Base-by-base conservation (phyloP, 1,140 invertebrate genomes). In the Drosophila varians region DNA sequence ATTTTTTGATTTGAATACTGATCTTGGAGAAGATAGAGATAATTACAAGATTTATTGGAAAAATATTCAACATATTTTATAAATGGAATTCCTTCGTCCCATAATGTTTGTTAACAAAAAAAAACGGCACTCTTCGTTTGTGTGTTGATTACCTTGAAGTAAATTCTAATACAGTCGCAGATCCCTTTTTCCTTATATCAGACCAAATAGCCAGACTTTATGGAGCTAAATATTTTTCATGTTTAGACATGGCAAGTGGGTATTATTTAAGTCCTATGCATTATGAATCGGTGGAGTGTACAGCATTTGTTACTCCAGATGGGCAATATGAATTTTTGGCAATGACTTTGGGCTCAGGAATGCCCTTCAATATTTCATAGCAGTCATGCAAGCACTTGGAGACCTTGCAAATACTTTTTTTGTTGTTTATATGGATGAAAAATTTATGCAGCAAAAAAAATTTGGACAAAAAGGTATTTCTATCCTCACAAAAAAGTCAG, bases 341-440 rank as follows among this genome's bases (percentile, higher is more conserved):
- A 31, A 31, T 31, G 28, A 4, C 36, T 38, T 16, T 38, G 11
- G 36, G 36, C 36, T 6, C 16, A 42, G 38, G 7, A 42, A 42
- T 16, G 47, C 47, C 7, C 47, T 9, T 34, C 47, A 26, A 19
- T 49, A 34, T 49, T 49, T 49, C 28, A 49, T 18, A 26, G 12
- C 25, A 49, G 47, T 34, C 26, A 49, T 16, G 28, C 47, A 36
- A 11, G 26, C 28, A 34, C 14, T 49, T 16, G 28, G 47, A 49
- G 14, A 49, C 14, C 47, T 49, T 34, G 14, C 47, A 31, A 31
- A 31, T 49, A 34, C 14, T 9, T 34, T 19, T 19, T 14, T 42
- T 21, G 28, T 31, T 8, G 28, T 42, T 38, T 38, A 14, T 38
- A 38, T 16, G 36, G 21, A 3, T 23, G 21, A n/a, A n/a, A n/a